These are phyloP conservation scores for Siniperca obscura DNA, from an alignment of 2,797 vertebrate species.

Conservation along the genomic window DNA sequence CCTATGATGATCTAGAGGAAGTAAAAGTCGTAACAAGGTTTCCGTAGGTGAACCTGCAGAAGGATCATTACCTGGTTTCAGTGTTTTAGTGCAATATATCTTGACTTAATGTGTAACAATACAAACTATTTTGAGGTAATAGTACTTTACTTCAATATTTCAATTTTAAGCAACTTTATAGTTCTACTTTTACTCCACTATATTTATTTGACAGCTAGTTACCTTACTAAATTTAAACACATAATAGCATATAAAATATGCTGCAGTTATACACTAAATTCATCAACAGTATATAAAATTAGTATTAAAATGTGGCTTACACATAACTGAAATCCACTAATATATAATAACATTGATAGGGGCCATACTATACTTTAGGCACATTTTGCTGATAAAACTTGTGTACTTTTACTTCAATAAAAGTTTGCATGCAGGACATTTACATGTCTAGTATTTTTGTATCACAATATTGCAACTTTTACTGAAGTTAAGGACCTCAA, in stretches of 20 bases:
- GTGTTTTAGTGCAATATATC: neutral
- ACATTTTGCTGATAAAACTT: too few species aligned
- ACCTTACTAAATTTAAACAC: neutral
- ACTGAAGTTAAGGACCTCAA: neutral
- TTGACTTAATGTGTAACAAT: neutral
- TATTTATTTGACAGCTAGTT: neutral
- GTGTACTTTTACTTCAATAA: neutral
- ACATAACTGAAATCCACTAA: neutral
- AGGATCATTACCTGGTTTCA: too few species aligned
- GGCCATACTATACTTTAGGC: neutral
- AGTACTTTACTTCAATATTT: neutral
- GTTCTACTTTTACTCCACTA: neutral
- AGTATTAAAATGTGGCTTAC: neutral
- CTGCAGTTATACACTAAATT: neutral
- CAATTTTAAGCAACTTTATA: neutral
- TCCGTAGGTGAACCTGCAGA: too few species aligned
- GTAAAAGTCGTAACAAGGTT: too few species aligned
- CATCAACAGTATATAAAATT: neutral
- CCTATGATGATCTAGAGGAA: too few species aligned
- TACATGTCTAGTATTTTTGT: neutral
- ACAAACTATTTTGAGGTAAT: neutral
- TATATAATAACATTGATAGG: neutral
- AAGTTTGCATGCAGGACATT: neutral
- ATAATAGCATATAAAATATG: neutral
- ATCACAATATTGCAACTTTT: neutral